These are phyloP conservation scores for Pseudomyrmex sp. DNA, from an alignment of 1,140 invertebrate species.

Conservation along the genomic window DNA sequence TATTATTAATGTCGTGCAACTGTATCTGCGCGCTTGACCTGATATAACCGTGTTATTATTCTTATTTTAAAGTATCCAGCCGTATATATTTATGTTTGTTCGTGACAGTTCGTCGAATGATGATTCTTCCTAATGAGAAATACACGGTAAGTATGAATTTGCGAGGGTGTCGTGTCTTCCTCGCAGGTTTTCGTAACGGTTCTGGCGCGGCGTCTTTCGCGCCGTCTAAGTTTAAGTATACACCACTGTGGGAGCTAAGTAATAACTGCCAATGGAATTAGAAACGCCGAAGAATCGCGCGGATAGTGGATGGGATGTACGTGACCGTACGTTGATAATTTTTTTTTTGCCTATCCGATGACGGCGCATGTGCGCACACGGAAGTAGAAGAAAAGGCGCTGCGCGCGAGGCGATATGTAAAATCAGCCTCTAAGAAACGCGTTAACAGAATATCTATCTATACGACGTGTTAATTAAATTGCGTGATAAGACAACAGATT, in stretches of 20 bases:
- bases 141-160: conserved; percentile 50
- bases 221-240: conserved; percentile 65
- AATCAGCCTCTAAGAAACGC: neutral
- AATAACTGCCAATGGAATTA: conserved; percentile 72
- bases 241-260: conserved; percentile 67
- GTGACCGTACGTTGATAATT: conserved; percentile 65
- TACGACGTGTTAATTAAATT: conserved; percentile 18
- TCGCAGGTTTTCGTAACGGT: conserved; percentile 69
- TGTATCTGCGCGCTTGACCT: too few relatives aligned
- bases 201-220: conserved; percentile 62
- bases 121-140: conserved; percentile 33
- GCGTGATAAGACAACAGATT: neutral
- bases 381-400: conserved; percentile 34
- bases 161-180: conserved; percentile 51
- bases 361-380: conserved; percentile 49
- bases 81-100: neutral
- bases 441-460: neutral
- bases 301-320: conserved; percentile 66
- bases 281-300: conserved; percentile 63
- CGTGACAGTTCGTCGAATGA: conserved; percentile 30
- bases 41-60: too few relatives aligned
- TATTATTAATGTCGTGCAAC: too few relatives aligned
- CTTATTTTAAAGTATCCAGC: too few relatives aligned
- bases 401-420: conserved; percentile 30
- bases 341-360: conserved; percentile 48